phyloP scores from a whole-genome alignment of 1,140 invertebrate species.

The Brachionus plicatilis region DNA sequence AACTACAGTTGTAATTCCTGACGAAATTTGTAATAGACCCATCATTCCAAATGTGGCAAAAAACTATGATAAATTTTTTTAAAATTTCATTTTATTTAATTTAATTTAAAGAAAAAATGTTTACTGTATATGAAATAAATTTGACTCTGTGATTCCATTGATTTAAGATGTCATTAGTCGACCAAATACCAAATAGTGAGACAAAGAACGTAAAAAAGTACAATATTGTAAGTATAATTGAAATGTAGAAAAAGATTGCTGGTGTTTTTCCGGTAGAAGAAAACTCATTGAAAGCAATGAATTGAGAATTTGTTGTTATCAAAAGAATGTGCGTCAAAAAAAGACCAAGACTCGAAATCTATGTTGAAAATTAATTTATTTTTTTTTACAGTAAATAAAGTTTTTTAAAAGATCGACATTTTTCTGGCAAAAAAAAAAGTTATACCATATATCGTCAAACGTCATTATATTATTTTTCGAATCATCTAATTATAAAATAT shows the following conservation, averaged over 20 bases:
- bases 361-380: neutral
- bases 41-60: slow-evolving; percentile 11
- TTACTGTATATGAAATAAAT: slow-evolving; percentile 24
- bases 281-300: slow-evolving; percentile 37
- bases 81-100: neutral
- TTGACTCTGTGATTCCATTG: slow-evolving; percentile 17
- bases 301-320: slow-evolving; percentile 26
- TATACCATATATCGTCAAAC: no score
- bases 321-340: neutral
- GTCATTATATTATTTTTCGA: no score
- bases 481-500: no score
- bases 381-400: neutral
- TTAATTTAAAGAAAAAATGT: neutral
- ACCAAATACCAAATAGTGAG: neutral
- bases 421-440: no score
- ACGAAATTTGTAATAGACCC: neutral
- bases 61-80: neutral
- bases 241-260: slow-evolving; percentile 11
- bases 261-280: slow-evolving; percentile 31
- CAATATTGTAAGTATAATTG: neutral
- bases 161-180: slow-evolving; percentile 29
- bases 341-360: slow-evolving; percentile 26
- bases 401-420: no score
- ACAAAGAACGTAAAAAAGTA: slow-evolving; percentile 11
- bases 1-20: neutral